Percentiles rank a stretch among this genome's conserved stretches.
phyloP scores from a whole-genome alignment of 2,888 invertebrate genomes.

The Xestia ashworthii region DNA sequence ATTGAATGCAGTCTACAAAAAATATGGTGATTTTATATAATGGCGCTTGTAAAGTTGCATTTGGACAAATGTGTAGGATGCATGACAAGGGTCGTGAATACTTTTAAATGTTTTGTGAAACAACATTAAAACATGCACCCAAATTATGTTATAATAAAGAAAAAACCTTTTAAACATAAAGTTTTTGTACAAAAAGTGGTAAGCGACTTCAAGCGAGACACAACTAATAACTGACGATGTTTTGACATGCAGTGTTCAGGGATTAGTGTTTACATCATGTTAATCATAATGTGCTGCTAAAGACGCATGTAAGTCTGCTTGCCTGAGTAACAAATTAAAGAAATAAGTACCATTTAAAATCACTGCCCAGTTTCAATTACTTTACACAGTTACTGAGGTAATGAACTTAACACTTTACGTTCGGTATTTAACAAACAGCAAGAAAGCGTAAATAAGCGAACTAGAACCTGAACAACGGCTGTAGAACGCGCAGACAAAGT shows the following conservation, averaged over 20 bases:
- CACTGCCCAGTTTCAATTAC: constrained; percentile 52
- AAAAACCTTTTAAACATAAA: constrained; percentile 53
- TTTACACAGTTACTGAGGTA: constrained; percentile 57
- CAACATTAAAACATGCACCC: constrained; percentile 74
- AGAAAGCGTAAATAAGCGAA: constrained; percentile 62
- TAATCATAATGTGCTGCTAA: constrained; percentile 4
- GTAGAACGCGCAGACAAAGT: constrained; percentile 74
- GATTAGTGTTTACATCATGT: constrained; percentile 27
- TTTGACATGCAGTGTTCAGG: constrained; percentile 30
- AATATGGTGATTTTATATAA: constrained; percentile 66
- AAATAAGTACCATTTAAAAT: constrained; percentile 50
- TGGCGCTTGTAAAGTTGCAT: constrained; percentile 72
- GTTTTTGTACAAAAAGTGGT: constrained; percentile 51
- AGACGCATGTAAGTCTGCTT: not conserved
- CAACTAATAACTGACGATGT: constrained; percentile 41
- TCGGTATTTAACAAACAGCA: constrained; percentile 64
- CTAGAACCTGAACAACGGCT: constrained; percentile 63
- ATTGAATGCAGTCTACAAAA: constrained; percentile 60
- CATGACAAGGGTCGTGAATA: constrained; percentile 77
- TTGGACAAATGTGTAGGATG: constrained; percentile 71
- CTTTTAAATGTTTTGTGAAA: constrained; percentile 79
- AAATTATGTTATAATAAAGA: constrained; percentile 75
- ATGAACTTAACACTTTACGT: constrained; percentile 62
- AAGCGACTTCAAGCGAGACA: constrained; percentile 32
- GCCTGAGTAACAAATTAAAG: constrained; percentile 45